These are phyloP conservation scores for Phthorimaea operculella DNA, from an alignment of 1,140 invertebrate species.

Conservation along the genomic window DNA sequence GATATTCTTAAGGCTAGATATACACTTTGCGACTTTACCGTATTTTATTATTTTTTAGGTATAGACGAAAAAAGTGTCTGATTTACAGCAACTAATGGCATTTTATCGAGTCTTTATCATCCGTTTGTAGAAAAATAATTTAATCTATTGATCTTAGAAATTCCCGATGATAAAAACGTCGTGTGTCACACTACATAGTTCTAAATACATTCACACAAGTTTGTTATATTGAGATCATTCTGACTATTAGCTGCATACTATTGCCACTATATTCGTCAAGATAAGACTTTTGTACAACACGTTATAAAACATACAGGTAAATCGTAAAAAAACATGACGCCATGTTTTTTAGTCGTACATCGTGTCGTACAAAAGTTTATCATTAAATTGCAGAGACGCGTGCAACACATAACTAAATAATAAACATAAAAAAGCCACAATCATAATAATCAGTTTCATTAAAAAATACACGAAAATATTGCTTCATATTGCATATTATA, in stretches of 20 bases:
- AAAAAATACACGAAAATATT: slow-evolving; percentile 6
- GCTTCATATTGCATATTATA: not conserved
- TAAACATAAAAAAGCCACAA: slow-evolving; percentile 2
- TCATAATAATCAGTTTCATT: not conserved
- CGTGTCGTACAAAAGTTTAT: too few species aligned
- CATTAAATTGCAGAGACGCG: not conserved
- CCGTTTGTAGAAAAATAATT: too few species aligned
- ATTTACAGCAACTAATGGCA: too few species aligned
- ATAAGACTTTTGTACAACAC: not conserved
- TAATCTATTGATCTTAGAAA: too few species aligned
- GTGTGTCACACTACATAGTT: not conserved
- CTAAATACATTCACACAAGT: not conserved
- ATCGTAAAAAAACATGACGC: too few species aligned
- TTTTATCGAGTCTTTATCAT: too few species aligned
- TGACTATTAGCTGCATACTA: slow-evolving; percentile 28
- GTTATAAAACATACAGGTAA: too few species aligned
- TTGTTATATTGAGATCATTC: slow-evolving; percentile 38
- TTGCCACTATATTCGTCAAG: slow-evolving; percentile 21
- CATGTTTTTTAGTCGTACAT: too few species aligned
- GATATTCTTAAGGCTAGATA: slow-evolving; percentile 3
- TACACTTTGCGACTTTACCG: not conserved
- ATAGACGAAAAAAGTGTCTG: too few species aligned
- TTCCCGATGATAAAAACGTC: not conserved
- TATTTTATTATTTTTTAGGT: too few species aligned
- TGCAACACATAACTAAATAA: slow-evolving; percentile 4